Conservation (phyloP, 2,888 invertebrate genomes). For the Lasioglossum pauxillum region DNA sequence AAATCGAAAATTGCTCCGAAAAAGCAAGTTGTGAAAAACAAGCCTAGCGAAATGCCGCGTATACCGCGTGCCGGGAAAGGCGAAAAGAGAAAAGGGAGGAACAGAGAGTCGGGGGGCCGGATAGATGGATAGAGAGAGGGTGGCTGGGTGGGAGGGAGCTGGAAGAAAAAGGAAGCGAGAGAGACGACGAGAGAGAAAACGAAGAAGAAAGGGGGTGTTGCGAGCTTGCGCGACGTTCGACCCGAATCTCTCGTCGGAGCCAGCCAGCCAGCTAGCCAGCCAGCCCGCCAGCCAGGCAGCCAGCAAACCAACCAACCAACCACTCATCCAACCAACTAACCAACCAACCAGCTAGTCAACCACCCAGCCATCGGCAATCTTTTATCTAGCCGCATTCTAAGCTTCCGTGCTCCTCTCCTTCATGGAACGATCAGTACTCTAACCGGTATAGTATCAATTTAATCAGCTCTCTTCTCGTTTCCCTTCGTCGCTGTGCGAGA, state of each 20-base stretch:
- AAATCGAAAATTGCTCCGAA: not conserved
- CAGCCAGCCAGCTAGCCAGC: slow-evolving; percentile 69
- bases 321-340: slow-evolving; percentile 57
- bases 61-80: slow-evolving; percentile 8
- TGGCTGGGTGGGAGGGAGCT: slow-evolving; percentile 16
- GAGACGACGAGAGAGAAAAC: slow-evolving; percentile 57
- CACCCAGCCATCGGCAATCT: slow-evolving; percentile 63
- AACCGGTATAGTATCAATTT: slow-evolving; percentile 57
- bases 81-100: slow-evolving; percentile 24
- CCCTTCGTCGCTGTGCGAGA: not conserved
- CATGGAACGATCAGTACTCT: slow-evolving; percentile 67
- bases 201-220: slow-evolving; percentile 69
- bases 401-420: slow-evolving; percentile 59
- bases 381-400: slow-evolving; percentile 16
- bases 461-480: not conserved
- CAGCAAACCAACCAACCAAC: slow-evolving; percentile 53
- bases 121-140: not conserved
- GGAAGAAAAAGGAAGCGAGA: slow-evolving; percentile 30
- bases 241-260: slow-evolving; percentile 78
- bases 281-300: slow-evolving; percentile 61
- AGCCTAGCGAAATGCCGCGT: not conserved
- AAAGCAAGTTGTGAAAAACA: not conserved
- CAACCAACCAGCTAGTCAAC: slow-evolving; percentile 69
- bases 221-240: slow-evolving; percentile 83
- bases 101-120: not conserved